These are phyloP conservation scores for Blastobasis adustella DNA, from an alignment of 2,888 invertebrate genomes.

Conservation along the genomic window DNA sequence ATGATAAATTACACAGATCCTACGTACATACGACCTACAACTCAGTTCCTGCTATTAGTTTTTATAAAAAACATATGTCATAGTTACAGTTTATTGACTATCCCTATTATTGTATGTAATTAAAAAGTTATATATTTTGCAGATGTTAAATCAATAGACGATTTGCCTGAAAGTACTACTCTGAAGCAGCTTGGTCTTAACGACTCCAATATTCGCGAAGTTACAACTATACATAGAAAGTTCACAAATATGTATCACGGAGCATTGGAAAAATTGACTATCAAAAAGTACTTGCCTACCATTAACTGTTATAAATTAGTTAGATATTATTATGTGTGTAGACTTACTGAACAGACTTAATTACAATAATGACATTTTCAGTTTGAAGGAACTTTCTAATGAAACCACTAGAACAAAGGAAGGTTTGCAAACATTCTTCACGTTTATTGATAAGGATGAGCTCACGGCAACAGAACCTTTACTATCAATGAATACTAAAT, in stretches of 20 bases:
- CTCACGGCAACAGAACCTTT: constrained; percentile 28
- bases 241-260: no score
- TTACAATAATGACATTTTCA: constrained; percentile 5
- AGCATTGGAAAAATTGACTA: no score
- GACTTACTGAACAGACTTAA: no score
- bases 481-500: constrained; percentile 25
- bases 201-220: constrained; percentile 25
- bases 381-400: constrained; percentile 7
- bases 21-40: no score
- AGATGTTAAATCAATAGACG: constrained; percentile 25
- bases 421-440: constrained; percentile 29
- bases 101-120: constrained; percentile 12
- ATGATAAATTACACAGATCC: no score
- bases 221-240: constrained; percentile 24
- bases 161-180: constrained; percentile 15
- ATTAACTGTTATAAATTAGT: no score
- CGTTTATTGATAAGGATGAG: constrained; percentile 28
- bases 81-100: neutral
- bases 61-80: no score
- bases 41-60: no score
- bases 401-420: constrained; percentile 8
- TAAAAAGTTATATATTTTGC: constrained; percentile 1
- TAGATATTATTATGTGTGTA: no score
- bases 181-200: constrained; percentile 22
- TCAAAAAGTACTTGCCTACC: no score